Evolutionary conservation across 2,888 invertebrate genomes (phyloP).

Genomic region (Polylopha cassiicola): DNA sequence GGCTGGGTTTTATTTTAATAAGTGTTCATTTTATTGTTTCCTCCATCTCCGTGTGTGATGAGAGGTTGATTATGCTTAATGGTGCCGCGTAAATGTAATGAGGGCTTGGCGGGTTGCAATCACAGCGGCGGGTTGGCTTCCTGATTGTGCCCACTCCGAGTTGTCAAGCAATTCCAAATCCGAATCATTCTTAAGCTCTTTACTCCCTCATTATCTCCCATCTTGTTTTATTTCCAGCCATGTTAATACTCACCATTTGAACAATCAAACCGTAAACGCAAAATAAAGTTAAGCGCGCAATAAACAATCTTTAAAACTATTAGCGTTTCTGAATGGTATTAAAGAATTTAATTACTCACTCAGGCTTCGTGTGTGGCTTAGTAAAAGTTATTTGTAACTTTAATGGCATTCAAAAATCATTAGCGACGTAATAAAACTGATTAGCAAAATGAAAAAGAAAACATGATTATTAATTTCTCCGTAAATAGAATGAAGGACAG

Average conservation of each 20-base stretch:
- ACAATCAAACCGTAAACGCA: constrained; percentile 32
- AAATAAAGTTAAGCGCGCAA: constrained; percentile 28
- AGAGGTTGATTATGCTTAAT: constrained; percentile 66
- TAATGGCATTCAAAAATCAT: constrained; percentile 16
- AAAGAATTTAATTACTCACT: constrained; percentile 11
- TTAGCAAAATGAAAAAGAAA: constrained; percentile 3
- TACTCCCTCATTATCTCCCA: constrained; percentile 12
- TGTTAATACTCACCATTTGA: constrained; percentile 15
- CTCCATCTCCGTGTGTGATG: constrained; percentile 64
- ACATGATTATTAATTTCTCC: constrained; percentile 3
- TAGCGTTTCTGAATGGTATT: constrained; percentile 19
- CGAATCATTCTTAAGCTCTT: constrained; percentile 37
- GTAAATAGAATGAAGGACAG: constrained; percentile 7
- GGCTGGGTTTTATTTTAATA: constrained; percentile 40
- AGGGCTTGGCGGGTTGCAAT: constrained; percentile 58
- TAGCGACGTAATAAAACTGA: constrained; percentile 12
- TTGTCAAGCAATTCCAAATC: constrained; percentile 50
- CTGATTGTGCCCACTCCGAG: constrained; percentile 51
- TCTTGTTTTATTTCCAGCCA: constrained; percentile 22
- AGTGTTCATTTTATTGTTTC: constrained; percentile 63
- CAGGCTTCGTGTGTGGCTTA: constrained; percentile 25
- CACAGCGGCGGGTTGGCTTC: constrained; percentile 44
- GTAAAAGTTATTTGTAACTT: constrained; percentile 14
- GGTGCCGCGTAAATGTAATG: constrained; percentile 67
- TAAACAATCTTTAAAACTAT: constrained; percentile 31